Evolutionary conservation across 2,888 invertebrate genomes (phyloP).

Genomic region (Leptothorax acervorum): DNA sequence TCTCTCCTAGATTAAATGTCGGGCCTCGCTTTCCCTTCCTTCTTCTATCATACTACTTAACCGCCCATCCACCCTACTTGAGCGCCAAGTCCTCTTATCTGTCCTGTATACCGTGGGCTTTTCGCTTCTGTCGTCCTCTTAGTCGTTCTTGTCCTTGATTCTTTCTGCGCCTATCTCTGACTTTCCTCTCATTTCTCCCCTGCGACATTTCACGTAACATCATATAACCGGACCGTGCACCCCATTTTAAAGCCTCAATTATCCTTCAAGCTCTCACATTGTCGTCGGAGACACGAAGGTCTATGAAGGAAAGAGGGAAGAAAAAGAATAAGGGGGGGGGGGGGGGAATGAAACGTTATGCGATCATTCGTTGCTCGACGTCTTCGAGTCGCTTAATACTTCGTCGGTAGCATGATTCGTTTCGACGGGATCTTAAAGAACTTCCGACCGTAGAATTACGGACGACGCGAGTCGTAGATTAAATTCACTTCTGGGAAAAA

Average conservation of each 20-base stretch:
- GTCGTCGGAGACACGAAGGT: slow-evolving; percentile 18
- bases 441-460: slow-evolving; percentile 48
- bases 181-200: neutral
- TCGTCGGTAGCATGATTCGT: slow-evolving; percentile 31
- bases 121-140: slow-evolving; percentile 55
- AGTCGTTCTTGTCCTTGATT: slow-evolving; percentile 5
- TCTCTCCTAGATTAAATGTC: slow-evolving; percentile 83
- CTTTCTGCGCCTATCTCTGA: neutral
- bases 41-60: slow-evolving; percentile 56
- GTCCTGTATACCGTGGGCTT: slow-evolving; percentile 68
- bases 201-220: slow-evolving; percentile 44
- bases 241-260: slow-evolving; percentile 76
- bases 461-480: slow-evolving; percentile 51
- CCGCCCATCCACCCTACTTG: slow-evolving; percentile 49
- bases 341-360: slow-evolving; percentile 1
- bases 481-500: slow-evolving; percentile 50
- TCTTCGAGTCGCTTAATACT: slow-evolving; percentile 42
- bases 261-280: slow-evolving; percentile 63
- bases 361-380: slow-evolving; percentile 8
- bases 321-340: neutral
- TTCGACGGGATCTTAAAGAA: slow-evolving; percentile 53
- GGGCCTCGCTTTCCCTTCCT: slow-evolving; percentile 54
- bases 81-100: slow-evolving; percentile 64
- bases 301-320: neutral
- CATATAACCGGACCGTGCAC: slow-evolving; percentile 22